These are phyloP conservation scores for Chelonoidis abingdonii DNA, from an alignment of 2,113 vertebrate genomes.

Conservation along the genomic window DNA sequence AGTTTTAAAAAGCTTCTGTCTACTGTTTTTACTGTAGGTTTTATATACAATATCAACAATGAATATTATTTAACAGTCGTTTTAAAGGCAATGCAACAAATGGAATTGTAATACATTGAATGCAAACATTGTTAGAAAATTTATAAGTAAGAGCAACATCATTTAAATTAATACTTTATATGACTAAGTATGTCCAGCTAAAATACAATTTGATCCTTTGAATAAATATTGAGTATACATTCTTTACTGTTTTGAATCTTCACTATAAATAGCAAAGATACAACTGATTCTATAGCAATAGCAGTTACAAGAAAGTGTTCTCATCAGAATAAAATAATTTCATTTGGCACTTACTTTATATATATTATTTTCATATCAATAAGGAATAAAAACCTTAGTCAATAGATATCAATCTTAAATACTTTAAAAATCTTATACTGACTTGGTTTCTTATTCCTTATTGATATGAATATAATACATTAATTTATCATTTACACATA, in stretches of 20 bases:
- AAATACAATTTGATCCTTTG: constrained; percentile 17
- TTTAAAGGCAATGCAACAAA: neutral
- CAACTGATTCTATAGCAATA: neutral
- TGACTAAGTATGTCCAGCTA: neutral
- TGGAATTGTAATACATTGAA: neutral
- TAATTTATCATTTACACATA: constrained; percentile 60
- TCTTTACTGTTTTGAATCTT: constrained; percentile 25
- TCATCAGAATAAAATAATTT: constrained; percentile 20
- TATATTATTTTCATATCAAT: neutral
- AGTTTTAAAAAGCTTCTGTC: neutral
- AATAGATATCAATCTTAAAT: neutral
- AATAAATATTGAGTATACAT: neutral
- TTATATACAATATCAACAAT: neutral
- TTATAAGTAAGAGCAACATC: neutral
- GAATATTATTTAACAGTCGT: constrained; percentile 9
- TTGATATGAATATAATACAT: constrained; percentile 45
- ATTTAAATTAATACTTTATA: neutral
- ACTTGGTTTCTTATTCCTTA: constrained; percentile 9
- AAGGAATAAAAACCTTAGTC: neutral
- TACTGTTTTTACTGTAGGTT: constrained; percentile 7
- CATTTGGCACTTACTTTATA: neutral
- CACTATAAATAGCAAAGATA: neutral
- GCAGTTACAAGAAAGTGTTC: constrained; percentile 33
- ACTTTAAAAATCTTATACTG: constrained; percentile 30
- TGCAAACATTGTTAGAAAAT: neutral